phyloP scores from a whole-genome alignment of 2,888 invertebrate species.

The Ennomos fuscantarius region DNA sequence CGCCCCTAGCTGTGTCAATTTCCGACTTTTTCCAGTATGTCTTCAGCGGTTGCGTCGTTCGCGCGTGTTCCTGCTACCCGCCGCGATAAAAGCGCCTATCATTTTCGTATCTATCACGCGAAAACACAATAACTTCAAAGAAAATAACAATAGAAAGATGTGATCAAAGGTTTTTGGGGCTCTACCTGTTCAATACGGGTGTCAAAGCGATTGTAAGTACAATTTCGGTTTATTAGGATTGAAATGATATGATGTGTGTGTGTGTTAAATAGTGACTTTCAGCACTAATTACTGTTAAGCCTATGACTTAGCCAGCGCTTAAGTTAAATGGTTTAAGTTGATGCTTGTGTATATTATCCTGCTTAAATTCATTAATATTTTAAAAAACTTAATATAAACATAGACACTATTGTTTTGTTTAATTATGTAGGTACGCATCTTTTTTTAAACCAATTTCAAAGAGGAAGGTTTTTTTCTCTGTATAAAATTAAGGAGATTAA shows the following conservation, averaged over 20 bases:
- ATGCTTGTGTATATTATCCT: slow-evolving; percentile 5
- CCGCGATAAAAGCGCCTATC: slow-evolving; percentile 26
- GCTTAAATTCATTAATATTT: background rate
- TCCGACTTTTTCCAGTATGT: slow-evolving; percentile 59
- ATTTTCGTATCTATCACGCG: slow-evolving; percentile 38
- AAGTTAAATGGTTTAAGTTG: slow-evolving; percentile 21
- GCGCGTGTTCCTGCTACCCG: slow-evolving; percentile 36
- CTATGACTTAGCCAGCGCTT: slow-evolving; percentile 22
- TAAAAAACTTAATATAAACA: no score
- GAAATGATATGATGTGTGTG: slow-evolving; percentile 15
- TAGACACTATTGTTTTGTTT: no score
- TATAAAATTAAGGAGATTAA: no score
- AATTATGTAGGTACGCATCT: no score
- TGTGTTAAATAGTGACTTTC: slow-evolving; percentile 17
- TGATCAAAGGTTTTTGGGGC: slow-evolving; percentile 27
- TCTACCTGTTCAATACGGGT: slow-evolving; percentile 33
- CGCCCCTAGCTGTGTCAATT: slow-evolving; percentile 67
- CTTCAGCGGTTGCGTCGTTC: slow-evolving; percentile 47
- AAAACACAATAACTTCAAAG: slow-evolving; percentile 38
- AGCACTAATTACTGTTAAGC: slow-evolving; percentile 28
- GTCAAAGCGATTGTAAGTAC: slow-evolving; percentile 40
- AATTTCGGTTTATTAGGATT: slow-evolving; percentile 8
- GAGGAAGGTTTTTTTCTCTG: no score
- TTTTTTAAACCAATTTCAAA: no score
- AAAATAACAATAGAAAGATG: slow-evolving; percentile 38